phyloP scores from a whole-genome alignment of 2,113 vertebrate species.

The Proteles cristata region DNA sequence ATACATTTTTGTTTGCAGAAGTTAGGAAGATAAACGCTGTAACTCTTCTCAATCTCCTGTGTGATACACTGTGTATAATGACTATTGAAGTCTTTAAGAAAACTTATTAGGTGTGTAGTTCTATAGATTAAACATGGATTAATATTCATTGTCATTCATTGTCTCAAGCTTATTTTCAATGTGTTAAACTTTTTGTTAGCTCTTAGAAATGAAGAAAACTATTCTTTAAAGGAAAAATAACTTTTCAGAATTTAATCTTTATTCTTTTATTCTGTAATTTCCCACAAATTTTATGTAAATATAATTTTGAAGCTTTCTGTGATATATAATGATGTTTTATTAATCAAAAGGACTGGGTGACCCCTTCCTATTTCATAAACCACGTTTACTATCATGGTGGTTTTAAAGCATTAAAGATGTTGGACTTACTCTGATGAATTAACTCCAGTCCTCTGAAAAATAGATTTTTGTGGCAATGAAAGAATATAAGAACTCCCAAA shows the following conservation, averaged over 20 bases:
- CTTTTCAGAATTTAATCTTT: not conserved
- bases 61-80: not conserved
- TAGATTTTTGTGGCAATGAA: not conserved
- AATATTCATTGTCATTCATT: not conserved
- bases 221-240: not conserved
- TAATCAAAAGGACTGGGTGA: not conserved
- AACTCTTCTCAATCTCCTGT: not conserved
- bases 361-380: not conserved
- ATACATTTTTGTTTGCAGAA: slow-evolving; percentile 15
- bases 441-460: slow-evolving; percentile 52
- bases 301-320: not conserved
- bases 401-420: not conserved
- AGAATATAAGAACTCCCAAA: slow-evolving; percentile 43
- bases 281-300: not conserved
- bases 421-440: not conserved
- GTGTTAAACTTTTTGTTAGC: slow-evolving; percentile 53
- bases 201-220: slow-evolving; percentile 5
- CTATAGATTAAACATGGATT: slow-evolving; percentile 54
- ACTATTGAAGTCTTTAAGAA: not conserved
- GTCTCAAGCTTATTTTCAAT: slow-evolving; percentile 24
- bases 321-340: not conserved
- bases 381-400: not conserved
- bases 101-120: not conserved
- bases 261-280: not conserved
- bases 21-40: not conserved